Evolutionary conservation across 2,113 vertebrate species (phyloP), one percentile per base, ranked within the genome.

Genomic region (Tauraco erythrolophus): DNA sequence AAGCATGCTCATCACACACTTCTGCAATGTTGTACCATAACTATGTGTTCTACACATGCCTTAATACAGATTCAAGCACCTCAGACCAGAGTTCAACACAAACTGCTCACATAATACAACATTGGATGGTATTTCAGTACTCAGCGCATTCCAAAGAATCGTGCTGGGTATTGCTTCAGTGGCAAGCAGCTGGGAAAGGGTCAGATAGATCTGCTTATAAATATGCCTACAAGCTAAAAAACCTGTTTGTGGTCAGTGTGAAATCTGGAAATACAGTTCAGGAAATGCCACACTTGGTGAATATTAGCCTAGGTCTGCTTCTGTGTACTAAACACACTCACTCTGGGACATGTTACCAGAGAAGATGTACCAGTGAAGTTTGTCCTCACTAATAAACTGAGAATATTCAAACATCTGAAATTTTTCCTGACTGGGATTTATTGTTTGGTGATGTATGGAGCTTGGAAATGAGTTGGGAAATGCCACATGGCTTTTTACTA

Each of bases 391-490:
- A 66, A 69, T 6, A 37, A 68, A 61, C 5, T 8, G 8, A 85
- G 5, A 8, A 9, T 54, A 77, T 83, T 61, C 37, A 46, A 76
- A 37, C 9, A 76, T 48, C 7, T 72, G 65, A 88, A 88, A 53
- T 54, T 84, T 75, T 39, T 68, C 57, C 75, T 94, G 86, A 41
- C 50, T 25, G 43, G 15, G 7, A n/a, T 80, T 80, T 74, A 61
- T 72, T 46, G 2, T 33, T 70, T 2, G 1, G 48, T 60, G 57
- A 69, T 0, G 0, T 45, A 19, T 1, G 2, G 45, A 76, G 19
- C 22, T 79, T 92, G 82, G 62, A 80, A 10, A n/a, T 28, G 22
- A 86, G 31, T 86, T 68, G 86, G 41, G 27, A 80, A 80, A 48
- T 22, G 10, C 9, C 45, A 64, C 35, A 35, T 16, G 14, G 16